These are phyloP conservation scores for Cisticola juncidis DNA, from an alignment of 2,113 vertebrate species.

Conservation along the genomic window DNA sequence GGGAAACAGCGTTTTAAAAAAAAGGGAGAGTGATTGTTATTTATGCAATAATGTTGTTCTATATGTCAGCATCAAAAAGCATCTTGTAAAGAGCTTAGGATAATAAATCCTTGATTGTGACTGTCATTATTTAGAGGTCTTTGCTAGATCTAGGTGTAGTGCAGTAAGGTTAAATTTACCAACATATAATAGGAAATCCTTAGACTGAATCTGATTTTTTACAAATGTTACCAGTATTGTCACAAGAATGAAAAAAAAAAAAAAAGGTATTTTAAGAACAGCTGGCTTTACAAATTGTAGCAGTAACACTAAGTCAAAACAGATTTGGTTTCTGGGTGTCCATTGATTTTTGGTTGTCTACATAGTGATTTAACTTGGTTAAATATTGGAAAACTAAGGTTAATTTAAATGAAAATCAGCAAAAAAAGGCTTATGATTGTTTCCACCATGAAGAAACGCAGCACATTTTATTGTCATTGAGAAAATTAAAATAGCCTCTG, in stretches of 20 bases:
- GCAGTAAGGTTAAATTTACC: slow-evolving; percentile 33
- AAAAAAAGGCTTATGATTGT: background rate
- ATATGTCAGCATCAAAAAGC: slow-evolving; percentile 75
- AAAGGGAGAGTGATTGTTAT: slow-evolving; percentile 68
- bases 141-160: slow-evolving; percentile 58
- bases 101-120: slow-evolving; percentile 68
- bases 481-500: slow-evolving; percentile 12
- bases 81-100: slow-evolving; percentile 68
- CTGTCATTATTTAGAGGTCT: slow-evolving; percentile 64
- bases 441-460: fast-evolving
- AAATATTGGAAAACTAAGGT: background rate
- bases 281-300: background rate
- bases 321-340: background rate
- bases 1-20: slow-evolving; percentile 74
- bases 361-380: background rate
- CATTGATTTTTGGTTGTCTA: background rate
- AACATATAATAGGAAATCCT: background rate
- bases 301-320: background rate
- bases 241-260: background rate
- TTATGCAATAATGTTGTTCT: slow-evolving; percentile 72
- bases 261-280: background rate
- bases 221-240: background rate
- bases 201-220: slow-evolving; percentile 3
- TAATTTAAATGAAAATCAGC: slow-evolving; percentile 1
- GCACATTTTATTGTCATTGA: background rate